Base-by-base conservation (phyloP, 2,888 invertebrate genomes). In the Lochmaea crataegi region DNA sequence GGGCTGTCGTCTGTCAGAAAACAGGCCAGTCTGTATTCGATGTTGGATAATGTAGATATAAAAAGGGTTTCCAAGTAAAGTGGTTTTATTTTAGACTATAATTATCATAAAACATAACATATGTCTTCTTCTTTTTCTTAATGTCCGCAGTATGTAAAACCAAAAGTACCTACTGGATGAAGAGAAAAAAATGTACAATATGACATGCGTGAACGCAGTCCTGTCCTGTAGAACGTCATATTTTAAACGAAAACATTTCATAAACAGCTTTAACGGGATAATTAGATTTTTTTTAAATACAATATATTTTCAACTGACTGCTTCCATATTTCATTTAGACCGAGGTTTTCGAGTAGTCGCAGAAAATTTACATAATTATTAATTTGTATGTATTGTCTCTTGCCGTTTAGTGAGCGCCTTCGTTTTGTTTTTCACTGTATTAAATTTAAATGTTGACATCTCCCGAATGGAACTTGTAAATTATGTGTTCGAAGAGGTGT, bases 311-410 rank as follows among this genome's bases (percentile, higher is more conserved):
- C 26, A 9, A 14, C 41, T 42, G 42, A 22, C 12, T 48, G 16
- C 18, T 48, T 16, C 16, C 12, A 41, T 67, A 67, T 58, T 42
- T 67, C 67, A 67, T 67, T n/a, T 45, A 16, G 22, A 45, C 57
- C 22, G 58, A 58, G 42, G 16, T 18, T 45, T 41, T 58, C 38
- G 57, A 18, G 58, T 26, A 32, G 67, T 67, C 22, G 67, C 58
- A 67, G n/a, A 67, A 58, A 57, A 67, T 67, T 58, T 67, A 58
- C 67, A 67, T 67, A 67, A 67, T 67, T 67, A 67, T 67, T 67
- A 67, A 67, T 67, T 67, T 66, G 56, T 66, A 66, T 66, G 66
- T 56, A 66, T 66, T 66, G 45, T 58, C 26, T 58, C 26, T 18
- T 58, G 58, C 14, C 67, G 58, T 45, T 66, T 16, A 66, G 53